A percentile compares a stretch with the other conserved stretches of the same genome.
Conservation (phyloP, 2,113 vertebrate species). For the Saguinus imperator region DNA sequence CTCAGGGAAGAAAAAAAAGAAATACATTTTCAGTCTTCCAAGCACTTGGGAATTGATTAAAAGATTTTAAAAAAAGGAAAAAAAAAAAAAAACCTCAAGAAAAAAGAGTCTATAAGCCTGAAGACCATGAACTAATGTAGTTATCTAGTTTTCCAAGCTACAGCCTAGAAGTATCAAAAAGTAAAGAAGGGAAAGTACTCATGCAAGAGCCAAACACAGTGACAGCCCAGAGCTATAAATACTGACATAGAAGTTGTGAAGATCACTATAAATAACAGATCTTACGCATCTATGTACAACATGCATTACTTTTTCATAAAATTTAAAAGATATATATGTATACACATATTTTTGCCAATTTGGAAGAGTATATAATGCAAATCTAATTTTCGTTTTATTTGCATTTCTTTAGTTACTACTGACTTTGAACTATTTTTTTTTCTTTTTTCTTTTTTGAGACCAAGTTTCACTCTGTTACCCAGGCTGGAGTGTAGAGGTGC, state of each 20-base stretch:
- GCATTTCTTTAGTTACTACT: background rate
- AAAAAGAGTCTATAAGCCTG: background rate
- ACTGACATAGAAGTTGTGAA: background rate
- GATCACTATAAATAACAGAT: background rate
- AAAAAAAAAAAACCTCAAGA: too few relatives aligned
- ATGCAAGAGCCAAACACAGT: background rate
- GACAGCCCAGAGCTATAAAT: background rate
- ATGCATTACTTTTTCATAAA: background rate
- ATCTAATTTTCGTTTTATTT: conserved; percentile 13
- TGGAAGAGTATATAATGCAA: background rate
- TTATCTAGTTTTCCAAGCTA: background rate
- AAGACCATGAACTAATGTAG: background rate
- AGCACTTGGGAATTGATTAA: too few relatives aligned
- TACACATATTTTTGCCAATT: background rate
- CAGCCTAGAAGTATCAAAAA: background rate
- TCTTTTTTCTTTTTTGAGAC: too few relatives aligned
- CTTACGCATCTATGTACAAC: background rate
- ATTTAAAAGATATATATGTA: background rate
- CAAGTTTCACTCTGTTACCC: too few relatives aligned
- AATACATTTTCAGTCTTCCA: background rate
- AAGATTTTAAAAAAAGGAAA: too few relatives aligned
- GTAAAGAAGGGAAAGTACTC: background rate
- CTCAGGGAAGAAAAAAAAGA: background rate
- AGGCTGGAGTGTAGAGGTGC: too few relatives aligned
- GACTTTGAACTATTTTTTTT: background rate